These are phyloP conservation scores for Andrena fulva DNA, from an alignment of 2,888 invertebrate genomes.

Conservation along the genomic window DNA sequence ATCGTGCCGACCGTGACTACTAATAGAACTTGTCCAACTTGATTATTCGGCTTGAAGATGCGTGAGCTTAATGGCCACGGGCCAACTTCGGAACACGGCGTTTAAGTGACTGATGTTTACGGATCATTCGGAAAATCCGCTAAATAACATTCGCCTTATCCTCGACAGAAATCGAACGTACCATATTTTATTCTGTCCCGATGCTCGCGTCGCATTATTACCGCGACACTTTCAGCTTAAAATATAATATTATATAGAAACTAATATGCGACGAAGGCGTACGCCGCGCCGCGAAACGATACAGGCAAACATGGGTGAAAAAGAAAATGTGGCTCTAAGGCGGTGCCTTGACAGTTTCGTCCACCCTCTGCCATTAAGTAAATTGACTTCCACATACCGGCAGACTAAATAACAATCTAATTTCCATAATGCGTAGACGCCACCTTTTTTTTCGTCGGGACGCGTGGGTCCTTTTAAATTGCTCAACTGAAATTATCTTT, in stretches of 20 bases:
- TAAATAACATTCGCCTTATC: background rate
- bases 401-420: conserved; percentile 76
- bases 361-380: conserved; percentile 78
- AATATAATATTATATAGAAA: background rate
- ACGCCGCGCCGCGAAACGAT: conserved; percentile 9
- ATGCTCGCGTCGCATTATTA: background rate
- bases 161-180: background rate
- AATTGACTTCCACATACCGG: conserved; percentile 75
- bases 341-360: conserved; percentile 75
- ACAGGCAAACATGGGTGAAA: conserved; percentile 55
- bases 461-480: conserved; percentile 13
- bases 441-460: conserved; percentile 38
- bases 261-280: background rate
- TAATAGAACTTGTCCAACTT: conserved; percentile 84
- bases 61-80: conserved; percentile 73
- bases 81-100: conserved; percentile 54
- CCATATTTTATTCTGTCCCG: background rate
- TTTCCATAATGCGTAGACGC: conserved; percentile 77
- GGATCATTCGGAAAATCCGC: conserved; percentile 54
- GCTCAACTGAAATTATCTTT: background rate
- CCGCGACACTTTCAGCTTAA: background rate
- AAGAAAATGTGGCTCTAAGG: conserved; percentile 74
- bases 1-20: conserved; percentile 68
- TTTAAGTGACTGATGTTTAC: conserved; percentile 71
- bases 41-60: conserved; percentile 77